A percentile compares a stretch with the other conserved stretches of the same genome.
These are phyloP conservation scores for Ectemnius lituratus DNA, from an alignment of 2,888 invertebrate species.

Conservation along the genomic window DNA sequence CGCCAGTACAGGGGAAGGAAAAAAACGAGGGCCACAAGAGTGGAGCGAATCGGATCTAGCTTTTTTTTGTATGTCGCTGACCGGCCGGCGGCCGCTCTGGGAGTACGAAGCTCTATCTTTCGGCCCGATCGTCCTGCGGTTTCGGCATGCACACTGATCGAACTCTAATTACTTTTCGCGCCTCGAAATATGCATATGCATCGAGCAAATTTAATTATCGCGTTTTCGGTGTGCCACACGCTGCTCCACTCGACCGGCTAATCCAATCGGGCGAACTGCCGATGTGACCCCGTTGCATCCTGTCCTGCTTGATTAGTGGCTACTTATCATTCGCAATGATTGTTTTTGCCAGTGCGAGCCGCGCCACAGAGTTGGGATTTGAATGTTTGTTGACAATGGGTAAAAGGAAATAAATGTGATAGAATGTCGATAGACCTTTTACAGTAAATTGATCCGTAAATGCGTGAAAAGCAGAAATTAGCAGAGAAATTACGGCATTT, in stretches of 20 bases:
- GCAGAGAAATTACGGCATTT: too few species aligned
- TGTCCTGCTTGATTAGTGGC: slow-evolving; percentile 33
- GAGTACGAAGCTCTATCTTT: background rate
- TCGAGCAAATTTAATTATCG: slow-evolving; percentile 40
- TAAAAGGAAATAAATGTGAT: too few species aligned
- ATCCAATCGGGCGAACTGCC: slow-evolving; percentile 7
- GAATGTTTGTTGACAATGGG: too few species aligned
- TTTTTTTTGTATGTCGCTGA: background rate
- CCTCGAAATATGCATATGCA: slow-evolving; percentile 10
- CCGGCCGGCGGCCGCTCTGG: too few species aligned
- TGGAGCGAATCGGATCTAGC: slow-evolving; percentile 5
- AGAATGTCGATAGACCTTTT: too few species aligned
- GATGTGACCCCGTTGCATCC: slow-evolving; percentile 4
- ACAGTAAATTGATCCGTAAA: too few species aligned
- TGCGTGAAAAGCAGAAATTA: too few species aligned
- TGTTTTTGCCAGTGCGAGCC: too few species aligned
- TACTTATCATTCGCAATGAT: slow-evolving; percentile 39
- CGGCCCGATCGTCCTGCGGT: background rate
- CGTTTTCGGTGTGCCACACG: slow-evolving; percentile 17
- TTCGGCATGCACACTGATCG: background rate
- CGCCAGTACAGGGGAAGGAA: background rate
- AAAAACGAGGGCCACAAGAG: slow-evolving; percentile 2
- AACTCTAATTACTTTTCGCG: slow-evolving; percentile 2
- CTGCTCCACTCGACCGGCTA: slow-evolving; percentile 8
- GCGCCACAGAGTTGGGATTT: too few species aligned